A percentile compares a stretch with the other conserved stretches of the same genome.
These are phyloP conservation scores for Mactra quadrangularis DNA, from an alignment of 1,140 invertebrate species.

Conservation along the genomic window DNA sequence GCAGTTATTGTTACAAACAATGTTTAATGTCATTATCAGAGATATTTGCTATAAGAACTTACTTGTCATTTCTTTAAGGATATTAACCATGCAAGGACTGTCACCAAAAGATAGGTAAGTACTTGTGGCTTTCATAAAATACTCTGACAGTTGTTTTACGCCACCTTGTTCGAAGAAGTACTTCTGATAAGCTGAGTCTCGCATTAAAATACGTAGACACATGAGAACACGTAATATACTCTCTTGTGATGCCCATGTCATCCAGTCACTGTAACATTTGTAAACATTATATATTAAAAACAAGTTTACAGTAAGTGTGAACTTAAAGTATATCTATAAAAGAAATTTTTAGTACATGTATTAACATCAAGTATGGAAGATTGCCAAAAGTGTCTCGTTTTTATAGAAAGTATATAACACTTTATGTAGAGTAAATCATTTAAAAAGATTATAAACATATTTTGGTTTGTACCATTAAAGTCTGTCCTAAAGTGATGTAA, in stretches of 20 bases:
- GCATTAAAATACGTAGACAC: slow-evolving; percentile 81
- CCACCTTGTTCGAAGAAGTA: slow-evolving; percentile 77
- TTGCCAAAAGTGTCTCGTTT: background rate
- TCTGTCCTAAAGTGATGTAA: no score
- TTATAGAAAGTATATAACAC: no score
- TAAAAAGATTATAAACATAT: no score
- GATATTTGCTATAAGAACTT: no score
- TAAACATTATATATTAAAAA: background rate
- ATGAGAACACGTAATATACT: slow-evolving; percentile 79
- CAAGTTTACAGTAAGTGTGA: background rate
- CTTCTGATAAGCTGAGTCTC: slow-evolving; percentile 79
- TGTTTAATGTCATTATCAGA: no score
- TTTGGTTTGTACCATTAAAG: no score
- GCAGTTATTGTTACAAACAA: no score
- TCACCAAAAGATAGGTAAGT: slow-evolving; percentile 80
- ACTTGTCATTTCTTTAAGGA: slow-evolving; percentile 83
- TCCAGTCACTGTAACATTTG: slow-evolving; percentile 77
- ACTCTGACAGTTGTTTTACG: slow-evolving; percentile 75
- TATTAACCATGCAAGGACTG: slow-evolving; percentile 77
- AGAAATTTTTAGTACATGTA: background rate
- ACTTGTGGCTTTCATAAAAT: slow-evolving; percentile 79
- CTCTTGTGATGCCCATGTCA: slow-evolving; percentile 74
- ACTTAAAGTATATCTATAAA: background rate
- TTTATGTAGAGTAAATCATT: no score
- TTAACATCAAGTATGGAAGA: background rate